Evolutionary conservation across 2,888 invertebrate genomes (phyloP), one percentile per base, ranked within the genome.

Genomic region (Eupsilia transversa): DNA sequence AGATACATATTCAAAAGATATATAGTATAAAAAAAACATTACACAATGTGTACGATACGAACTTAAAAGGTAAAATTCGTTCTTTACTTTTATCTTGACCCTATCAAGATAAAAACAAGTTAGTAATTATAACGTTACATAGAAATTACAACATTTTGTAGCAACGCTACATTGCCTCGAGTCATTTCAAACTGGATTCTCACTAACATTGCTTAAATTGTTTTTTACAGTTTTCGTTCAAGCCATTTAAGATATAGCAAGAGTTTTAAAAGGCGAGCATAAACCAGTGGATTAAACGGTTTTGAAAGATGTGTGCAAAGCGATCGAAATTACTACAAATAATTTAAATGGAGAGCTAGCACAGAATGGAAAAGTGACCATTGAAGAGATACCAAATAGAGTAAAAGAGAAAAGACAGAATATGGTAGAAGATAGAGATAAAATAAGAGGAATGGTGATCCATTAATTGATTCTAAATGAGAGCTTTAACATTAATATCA

Each of bases 101-200:
- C 14, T 54, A 10, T 46, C 20, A 46, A 66, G 7, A 27, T 41
- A 33, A 27, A 65, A 49, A 46, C 65, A 38, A 67, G 49, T 67
- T 49, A 6, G 49, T 67, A 49, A 59, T 49, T 77, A 74, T 41
- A 67, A 52, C 35, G 69, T 68, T 52, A 30, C 35, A 68, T 52
- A 52, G 41, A 20, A 78, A 67, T 72, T 56, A 38, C 46, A 43
- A 54, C 38, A 79, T 56, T 61, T 49, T 46, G 79, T 54, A 72
- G 54, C 76, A 46, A 79, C 54, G 27, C 61, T 56, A 61, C 72
- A 61, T 72, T 56, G 54, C 80, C 56, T 61, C 54, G 0, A 49
- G 61, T 33, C 27, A 61, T 72, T 79, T 23, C 33, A 72, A 76
- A 79, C 72, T 72, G 72, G 76, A 61, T 61, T 79, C 9, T 71